Conservation (phyloP, 2,888 invertebrate species). For the Dolomedes plantarius region DNA sequence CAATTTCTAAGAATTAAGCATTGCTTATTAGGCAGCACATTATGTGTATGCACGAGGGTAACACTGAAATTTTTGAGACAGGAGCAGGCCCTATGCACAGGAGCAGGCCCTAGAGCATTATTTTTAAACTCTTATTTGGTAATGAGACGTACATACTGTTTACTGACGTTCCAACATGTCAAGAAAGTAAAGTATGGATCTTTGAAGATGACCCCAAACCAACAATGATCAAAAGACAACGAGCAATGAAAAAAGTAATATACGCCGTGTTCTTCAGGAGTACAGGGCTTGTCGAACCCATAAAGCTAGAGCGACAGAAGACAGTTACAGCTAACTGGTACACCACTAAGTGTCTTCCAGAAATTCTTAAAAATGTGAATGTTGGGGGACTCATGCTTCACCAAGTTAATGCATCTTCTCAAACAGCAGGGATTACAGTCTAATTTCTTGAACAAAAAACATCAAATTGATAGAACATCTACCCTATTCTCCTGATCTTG, state of each 20-base stretch:
- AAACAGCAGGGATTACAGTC: too few species aligned
- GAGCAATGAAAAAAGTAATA: background rate
- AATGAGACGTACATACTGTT: conserved; percentile 27
- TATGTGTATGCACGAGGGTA: too few species aligned
- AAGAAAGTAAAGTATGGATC: conserved; percentile 17
- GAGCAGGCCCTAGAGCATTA: too few species aligned
- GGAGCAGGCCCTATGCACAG: too few species aligned
- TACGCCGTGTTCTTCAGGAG: conserved; percentile 21
- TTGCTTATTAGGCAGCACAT: too few species aligned
- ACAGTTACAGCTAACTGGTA: background rate
- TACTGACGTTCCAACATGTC: background rate
- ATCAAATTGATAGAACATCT: too few species aligned
- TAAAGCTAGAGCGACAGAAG: background rate
- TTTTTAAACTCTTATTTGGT: conserved; percentile 10
- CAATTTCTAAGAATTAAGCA: too few species aligned
- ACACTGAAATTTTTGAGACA: too few species aligned
- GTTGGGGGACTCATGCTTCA: background rate
- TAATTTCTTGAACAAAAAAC: too few species aligned
- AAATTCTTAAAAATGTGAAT: background rate
- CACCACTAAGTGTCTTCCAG: background rate
- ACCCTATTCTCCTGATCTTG: too few species aligned
- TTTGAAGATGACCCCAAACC: conserved; percentile 18
- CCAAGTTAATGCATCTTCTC: too few species aligned
- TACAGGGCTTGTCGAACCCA: background rate
- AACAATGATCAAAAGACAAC: background rate